Percentiles rank a stretch among this genome's conserved stretches.
Conservation (phyloP, 2,888 invertebrate species). For the Helleia helle region DNA sequence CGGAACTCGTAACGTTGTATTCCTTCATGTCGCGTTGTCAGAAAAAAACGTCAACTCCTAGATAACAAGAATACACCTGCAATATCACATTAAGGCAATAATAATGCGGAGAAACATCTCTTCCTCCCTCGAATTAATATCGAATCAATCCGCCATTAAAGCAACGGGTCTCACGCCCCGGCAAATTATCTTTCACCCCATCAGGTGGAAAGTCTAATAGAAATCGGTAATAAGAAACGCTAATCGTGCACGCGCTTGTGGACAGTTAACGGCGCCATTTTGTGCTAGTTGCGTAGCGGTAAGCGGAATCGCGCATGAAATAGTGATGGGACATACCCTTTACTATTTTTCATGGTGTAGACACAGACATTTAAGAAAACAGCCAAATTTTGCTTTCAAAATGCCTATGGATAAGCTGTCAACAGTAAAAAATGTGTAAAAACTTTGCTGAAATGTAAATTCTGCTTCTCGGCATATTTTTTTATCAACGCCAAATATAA, state of each 20-base stretch:
- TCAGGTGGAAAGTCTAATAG: conserved; percentile 71
- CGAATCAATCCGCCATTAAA: conserved; percentile 68
- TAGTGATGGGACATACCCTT: conserved; percentile 16
- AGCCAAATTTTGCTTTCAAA: too few relatives aligned
- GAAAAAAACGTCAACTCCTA: conserved; percentile 39
- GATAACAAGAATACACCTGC: conserved; percentile 38
- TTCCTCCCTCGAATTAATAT: conserved; percentile 64
- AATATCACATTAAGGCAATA: conserved; percentile 36
- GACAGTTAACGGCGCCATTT: conserved; percentile 42
- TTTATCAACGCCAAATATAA: too few relatives aligned
- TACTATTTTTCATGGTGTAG: too few relatives aligned
- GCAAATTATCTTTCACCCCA: conserved; percentile 68
- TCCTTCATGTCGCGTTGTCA: conserved; percentile 15
- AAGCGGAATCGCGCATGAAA: conserved; percentile 25
- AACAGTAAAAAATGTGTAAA: too few relatives aligned
- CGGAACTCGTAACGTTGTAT: conserved; percentile 15
- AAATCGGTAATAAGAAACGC: conserved; percentile 68
- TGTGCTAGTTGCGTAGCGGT: conserved; percentile 35
- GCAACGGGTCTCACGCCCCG: conserved; percentile 64
- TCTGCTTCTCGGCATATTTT: too few relatives aligned
- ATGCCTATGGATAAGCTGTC: too few relatives aligned
- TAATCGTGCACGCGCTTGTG: conserved; percentile 55
- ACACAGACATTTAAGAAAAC: too few relatives aligned
- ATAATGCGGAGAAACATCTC: conserved; percentile 41
- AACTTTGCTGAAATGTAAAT: too few relatives aligned